Evolutionary conservation across 2,888 invertebrate genomes (phyloP).

Genomic region (Desoria tigrina): DNA sequence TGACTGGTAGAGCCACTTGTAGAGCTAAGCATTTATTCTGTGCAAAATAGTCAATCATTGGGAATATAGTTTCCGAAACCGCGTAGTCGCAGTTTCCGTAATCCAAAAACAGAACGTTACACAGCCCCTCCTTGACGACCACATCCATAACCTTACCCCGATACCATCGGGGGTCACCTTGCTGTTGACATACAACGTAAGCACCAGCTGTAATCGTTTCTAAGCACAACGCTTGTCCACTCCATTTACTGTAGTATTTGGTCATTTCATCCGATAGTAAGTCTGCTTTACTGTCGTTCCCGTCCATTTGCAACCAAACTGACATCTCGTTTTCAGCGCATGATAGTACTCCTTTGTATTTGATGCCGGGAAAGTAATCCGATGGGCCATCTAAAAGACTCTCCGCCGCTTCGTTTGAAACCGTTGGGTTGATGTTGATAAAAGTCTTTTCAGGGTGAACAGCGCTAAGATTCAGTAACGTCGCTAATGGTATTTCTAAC

Average conservation of each 20-base stretch:
- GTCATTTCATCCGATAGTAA: constrained; percentile 1
- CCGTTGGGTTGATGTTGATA: too few species aligned
- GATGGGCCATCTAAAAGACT: background rate
- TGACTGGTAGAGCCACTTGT: background rate
- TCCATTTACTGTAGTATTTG: constrained; percentile 2
- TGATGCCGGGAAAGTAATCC: background rate
- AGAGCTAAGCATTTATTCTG: constrained; percentile 7
- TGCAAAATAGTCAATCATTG: background rate
- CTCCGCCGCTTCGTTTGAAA: background rate
- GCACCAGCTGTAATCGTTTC: background rate
- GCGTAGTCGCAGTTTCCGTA: constrained; percentile 8
- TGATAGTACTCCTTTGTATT: constrained; percentile 5
- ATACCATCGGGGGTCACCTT: background rate
- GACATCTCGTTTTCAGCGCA: constrained; percentile 2
- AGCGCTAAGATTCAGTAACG: background rate
- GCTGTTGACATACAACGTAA: constrained; percentile 7
- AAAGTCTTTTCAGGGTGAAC: too few species aligned
- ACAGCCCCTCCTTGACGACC: background rate
- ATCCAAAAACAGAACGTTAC: constrained; percentile 13
- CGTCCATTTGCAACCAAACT: constrained; percentile 5
- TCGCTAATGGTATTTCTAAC: background rate
- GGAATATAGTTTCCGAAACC: background rate
- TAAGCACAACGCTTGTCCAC: background rate
- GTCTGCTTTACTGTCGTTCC: constrained; percentile 6
- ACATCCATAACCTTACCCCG: background rate